These are phyloP conservation scores for Leptinotarsa haldemani DNA, from an alignment of 2,888 invertebrate species.

Conservation along the genomic window DNA sequence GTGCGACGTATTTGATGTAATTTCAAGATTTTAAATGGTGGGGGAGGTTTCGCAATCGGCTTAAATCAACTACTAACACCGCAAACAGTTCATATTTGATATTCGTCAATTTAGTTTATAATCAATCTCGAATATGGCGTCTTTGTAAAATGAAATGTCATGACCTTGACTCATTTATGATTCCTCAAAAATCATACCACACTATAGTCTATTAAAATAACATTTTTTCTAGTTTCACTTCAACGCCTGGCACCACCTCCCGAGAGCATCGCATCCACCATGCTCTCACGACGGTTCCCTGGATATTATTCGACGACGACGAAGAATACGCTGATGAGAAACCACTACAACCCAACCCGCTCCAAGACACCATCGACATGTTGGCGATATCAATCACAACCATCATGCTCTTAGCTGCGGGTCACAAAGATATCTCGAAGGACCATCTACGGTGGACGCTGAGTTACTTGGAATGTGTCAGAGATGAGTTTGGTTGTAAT, in stretches of 20 bases:
- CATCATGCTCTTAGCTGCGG: constrained; percentile 41
- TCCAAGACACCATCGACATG: constrained; percentile 53
- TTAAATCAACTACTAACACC: no score
- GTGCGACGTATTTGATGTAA: no score
- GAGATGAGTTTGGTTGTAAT: constrained; percentile 43
- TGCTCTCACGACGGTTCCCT: constrained; percentile 32
- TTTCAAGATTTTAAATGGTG: no score
- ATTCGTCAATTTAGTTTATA: no score
- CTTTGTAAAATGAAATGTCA: no score
- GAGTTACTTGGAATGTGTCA: constrained; percentile 43
- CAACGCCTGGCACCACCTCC: constrained; percentile 24
- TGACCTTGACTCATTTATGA: no score
- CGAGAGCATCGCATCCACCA: constrained; percentile 32
- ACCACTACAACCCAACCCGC: constrained; percentile 27
- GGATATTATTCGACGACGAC: constrained; percentile 34
- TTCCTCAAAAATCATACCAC: no score
- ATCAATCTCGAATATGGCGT: no score
- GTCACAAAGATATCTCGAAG: constrained; percentile 33
- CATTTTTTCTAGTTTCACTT: constrained; percentile 20
- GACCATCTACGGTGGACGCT: constrained; percentile 41
- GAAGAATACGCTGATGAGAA: constrained; percentile 15
- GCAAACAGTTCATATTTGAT: no score
- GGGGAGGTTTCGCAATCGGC: no score
- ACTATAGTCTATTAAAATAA: no score
- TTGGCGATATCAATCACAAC: constrained; percentile 40